Conservation (phyloP, 1,140 invertebrate genomes). For the Stegodyphus mimosarum region DNA sequence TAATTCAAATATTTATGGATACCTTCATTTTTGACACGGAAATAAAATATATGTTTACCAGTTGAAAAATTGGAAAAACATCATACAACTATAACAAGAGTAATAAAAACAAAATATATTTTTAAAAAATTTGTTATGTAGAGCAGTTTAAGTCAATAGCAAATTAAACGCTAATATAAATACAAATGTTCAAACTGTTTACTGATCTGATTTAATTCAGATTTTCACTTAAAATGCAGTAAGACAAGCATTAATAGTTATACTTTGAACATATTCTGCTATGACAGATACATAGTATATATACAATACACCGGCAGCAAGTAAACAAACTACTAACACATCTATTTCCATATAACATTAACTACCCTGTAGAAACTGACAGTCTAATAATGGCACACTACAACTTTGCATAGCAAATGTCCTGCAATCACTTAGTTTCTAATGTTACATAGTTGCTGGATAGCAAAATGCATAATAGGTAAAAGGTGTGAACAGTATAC, state of each 20-base stretch:
- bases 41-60: no score
- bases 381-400: conserved; percentile 60
- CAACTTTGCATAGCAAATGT: conserved; percentile 59
- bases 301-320: conserved; percentile 56
- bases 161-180: no score
- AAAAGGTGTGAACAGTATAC: conserved; percentile 25
- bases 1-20: no score
- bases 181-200: no score
- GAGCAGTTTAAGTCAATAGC: no score
- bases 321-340: conserved; percentile 58
- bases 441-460: conserved; percentile 38
- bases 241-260: conserved; percentile 7
- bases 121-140: no score
- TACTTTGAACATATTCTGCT: conserved; percentile 56
- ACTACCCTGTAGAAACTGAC: conserved; percentile 60
- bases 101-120: no score
- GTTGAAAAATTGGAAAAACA: no score
- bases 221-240: no score
- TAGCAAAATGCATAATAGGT: conserved; percentile 21
- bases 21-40: no score
- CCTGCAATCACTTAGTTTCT: conserved; percentile 54
- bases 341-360: conserved; percentile 60
- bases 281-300: conserved; percentile 49
- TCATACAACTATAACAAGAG: no score
- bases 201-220: no score